Conservation (phyloP, 2,888 invertebrate species). For the Phaonia tiefii region DNA sequence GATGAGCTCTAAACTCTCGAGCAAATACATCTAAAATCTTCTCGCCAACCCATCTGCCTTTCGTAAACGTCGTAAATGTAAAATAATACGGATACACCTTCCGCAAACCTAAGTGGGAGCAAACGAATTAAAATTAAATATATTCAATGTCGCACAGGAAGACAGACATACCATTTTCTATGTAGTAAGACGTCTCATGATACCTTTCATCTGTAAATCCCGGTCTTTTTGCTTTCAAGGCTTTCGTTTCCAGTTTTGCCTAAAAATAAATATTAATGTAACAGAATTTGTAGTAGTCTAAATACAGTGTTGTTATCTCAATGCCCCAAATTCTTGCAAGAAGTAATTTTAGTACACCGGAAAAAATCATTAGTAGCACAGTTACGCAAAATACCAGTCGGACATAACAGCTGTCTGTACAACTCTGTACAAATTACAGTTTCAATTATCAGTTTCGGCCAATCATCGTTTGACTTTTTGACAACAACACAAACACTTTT, state of each 20-base stretch:
- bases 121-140: slow-evolving; percentile 5
- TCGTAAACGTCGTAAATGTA: slow-evolving; percentile 97
- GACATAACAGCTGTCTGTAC: too few species aligned
- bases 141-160: neutral
- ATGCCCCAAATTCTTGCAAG: too few species aligned
- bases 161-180: slow-evolving; percentile 89
- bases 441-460: too few species aligned
- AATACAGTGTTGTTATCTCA: too few species aligned
- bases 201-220: slow-evolving; percentile 95
- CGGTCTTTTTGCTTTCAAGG: slow-evolving; percentile 93
- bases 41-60: slow-evolving; percentile 97
- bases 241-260: slow-evolving; percentile 93
- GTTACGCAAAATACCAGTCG: too few species aligned
- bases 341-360: too few species aligned
- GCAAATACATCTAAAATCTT: slow-evolving; percentile 95
- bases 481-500: too few species aligned
- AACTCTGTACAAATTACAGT: too few species aligned
- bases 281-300: too few species aligned
- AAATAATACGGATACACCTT: slow-evolving; percentile 99
- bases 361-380: too few species aligned
- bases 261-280: slow-evolving; percentile 56
- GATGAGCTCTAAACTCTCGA: slow-evolving; percentile 95
- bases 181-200: slow-evolving; percentile 96
- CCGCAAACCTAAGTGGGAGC: slow-evolving; percentile 84
- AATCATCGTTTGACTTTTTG: too few species aligned